Percentiles rank a stretch among this genome's conserved stretches.
phyloP scores from a whole-genome alignment of 2,888 invertebrate species.

The Epiblema foenella region DNA sequence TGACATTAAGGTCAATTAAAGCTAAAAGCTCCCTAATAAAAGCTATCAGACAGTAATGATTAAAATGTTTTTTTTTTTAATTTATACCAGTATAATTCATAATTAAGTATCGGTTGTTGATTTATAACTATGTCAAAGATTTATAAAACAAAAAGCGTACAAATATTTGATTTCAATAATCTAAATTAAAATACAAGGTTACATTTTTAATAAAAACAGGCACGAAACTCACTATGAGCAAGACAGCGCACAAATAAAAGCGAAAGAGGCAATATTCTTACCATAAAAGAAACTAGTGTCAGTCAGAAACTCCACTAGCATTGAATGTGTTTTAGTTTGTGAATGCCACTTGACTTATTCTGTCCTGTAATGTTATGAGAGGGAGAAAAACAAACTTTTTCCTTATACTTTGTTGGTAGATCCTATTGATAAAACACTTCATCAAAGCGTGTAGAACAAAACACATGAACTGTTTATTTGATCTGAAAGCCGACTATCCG shows the following conservation, averaged over 20 bases:
- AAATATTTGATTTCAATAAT: too few species aligned
- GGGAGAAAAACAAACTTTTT: conserved; percentile 3
- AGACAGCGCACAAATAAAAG: not conserved
- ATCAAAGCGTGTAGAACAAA: conserved; percentile 29
- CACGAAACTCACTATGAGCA: not conserved
- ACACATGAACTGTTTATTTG: conserved; percentile 30
- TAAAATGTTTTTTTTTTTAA: too few species aligned
- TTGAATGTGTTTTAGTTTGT: conserved; percentile 3
- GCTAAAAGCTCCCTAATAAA: too few species aligned
- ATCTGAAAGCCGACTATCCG: not conserved
- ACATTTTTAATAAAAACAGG: not conserved
- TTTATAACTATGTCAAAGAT: too few species aligned
- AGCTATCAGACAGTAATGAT: too few species aligned
- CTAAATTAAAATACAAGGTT: not conserved
- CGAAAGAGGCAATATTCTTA: not conserved
- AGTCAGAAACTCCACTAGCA: conserved; percentile 8
- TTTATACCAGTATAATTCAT: too few species aligned
- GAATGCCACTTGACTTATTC: conserved; percentile 16
- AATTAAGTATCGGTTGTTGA: too few species aligned
- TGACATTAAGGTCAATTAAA: too few species aligned
- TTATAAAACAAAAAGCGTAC: too few species aligned
- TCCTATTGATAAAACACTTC: conserved; percentile 18
- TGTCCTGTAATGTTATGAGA: not conserved
- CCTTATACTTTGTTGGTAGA: conserved; percentile 1
- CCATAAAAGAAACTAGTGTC: conserved; percentile 4